A percentile compares a stretch with the other conserved stretches of the same genome.
Conservation (phyloP, 1,140 invertebrate genomes). For the Drosophila bocqueti region DNA sequence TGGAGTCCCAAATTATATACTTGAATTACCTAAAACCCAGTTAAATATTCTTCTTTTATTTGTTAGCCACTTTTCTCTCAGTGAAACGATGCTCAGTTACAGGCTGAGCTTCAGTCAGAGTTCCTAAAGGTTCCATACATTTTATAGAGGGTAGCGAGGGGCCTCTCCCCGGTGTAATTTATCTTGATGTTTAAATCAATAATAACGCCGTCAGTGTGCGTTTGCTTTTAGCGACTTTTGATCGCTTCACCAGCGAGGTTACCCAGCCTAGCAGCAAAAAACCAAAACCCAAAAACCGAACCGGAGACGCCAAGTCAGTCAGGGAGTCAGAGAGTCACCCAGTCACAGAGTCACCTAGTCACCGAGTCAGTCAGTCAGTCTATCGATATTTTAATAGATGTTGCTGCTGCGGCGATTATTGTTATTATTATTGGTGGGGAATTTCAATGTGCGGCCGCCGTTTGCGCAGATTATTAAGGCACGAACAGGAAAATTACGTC, state of each 20-base stretch:
- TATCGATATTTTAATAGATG: slow-evolving; percentile 59
- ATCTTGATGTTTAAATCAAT: slow-evolving; percentile 85
- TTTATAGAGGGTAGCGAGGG: slow-evolving; percentile 9
- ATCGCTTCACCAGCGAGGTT: slow-evolving; percentile 48
- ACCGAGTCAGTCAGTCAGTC: slow-evolving; percentile 40
- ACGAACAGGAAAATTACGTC: slow-evolving; percentile 64
- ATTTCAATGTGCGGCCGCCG: slow-evolving; percentile 74
- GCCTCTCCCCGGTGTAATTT: slow-evolving; percentile 69
- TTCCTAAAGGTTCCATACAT: slow-evolving; percentile 34
- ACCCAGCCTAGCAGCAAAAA: slow-evolving; percentile 24
- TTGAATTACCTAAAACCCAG: too few species aligned
- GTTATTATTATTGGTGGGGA: slow-evolving; percentile 59
- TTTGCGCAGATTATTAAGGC: slow-evolving; percentile 76
- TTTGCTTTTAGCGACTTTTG: slow-evolving; percentile 69
- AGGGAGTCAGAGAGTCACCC: slow-evolving; percentile 17
- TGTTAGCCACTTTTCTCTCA: neutral
- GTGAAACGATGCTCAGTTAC: slow-evolving; percentile 2
- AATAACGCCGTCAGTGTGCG: slow-evolving; percentile 81
- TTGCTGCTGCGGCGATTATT: slow-evolving; percentile 64
- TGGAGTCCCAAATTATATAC: too few species aligned
- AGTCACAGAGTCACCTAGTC: slow-evolving; percentile 29
- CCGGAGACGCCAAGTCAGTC: slow-evolving; percentile 32
- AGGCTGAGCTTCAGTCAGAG: slow-evolving; percentile 19
- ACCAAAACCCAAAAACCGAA: slow-evolving; percentile 14
- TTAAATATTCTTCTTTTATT: neutral